Conservation (phyloP, 1,140 invertebrate genomes). For the Orius laevigatus region DNA sequence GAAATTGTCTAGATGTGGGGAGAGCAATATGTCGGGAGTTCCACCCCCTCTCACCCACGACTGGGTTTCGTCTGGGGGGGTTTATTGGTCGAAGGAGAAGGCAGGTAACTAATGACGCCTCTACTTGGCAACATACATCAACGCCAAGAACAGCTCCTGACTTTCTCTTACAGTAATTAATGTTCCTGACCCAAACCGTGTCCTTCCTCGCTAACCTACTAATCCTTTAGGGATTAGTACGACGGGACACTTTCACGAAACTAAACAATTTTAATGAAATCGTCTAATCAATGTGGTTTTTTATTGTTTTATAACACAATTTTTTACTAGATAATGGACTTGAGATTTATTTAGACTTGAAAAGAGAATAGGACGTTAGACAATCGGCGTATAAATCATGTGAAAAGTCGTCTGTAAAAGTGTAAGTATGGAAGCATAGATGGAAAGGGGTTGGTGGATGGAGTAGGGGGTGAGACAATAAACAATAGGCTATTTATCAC, state of each 20-base stretch:
- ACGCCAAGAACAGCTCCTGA: constrained; percentile 12
- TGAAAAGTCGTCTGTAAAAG: too few species aligned
- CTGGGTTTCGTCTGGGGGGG: not conserved
- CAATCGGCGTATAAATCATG: constrained; percentile 7
- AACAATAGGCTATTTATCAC: constrained; percentile 7
- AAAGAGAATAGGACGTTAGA: not conserved
- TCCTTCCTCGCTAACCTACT: constrained; percentile 7
- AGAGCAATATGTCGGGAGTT: too few species aligned
- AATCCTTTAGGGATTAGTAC: not conserved
- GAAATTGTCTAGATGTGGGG: too few species aligned
- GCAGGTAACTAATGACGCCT: constrained; percentile 12
- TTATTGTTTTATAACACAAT: too few species aligned
- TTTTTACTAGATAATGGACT: too few species aligned
- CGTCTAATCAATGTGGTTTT: too few species aligned
- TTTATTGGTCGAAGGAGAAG: constrained; percentile 6
- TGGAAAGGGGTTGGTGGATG: not conserved
- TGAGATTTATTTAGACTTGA: too few species aligned
- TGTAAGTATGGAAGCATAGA: not conserved
- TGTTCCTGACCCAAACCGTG: constrained; percentile 8
- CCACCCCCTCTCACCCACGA: too few species aligned
- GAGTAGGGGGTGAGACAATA: not conserved
- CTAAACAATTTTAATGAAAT: too few species aligned
- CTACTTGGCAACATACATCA: constrained; percentile 11
- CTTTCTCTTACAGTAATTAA: constrained; percentile 11
- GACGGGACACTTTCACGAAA: too few species aligned